These are phyloP conservation scores for Heloderma charlesbogerti DNA, from an alignment of 2,113 vertebrate species.

Conservation along the genomic window DNA sequence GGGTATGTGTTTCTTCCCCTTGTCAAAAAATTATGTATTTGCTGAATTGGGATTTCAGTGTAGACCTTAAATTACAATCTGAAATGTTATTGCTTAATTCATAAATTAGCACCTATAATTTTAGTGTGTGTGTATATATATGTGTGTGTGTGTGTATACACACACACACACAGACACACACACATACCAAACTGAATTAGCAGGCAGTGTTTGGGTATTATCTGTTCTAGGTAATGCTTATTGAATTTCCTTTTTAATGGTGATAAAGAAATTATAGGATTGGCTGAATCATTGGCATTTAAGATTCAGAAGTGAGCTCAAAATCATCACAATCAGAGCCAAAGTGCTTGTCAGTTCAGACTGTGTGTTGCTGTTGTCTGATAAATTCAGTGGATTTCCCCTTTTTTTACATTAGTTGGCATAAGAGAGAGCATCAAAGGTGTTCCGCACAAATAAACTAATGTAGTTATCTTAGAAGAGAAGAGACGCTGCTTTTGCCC, in stretches of 20 bases:
- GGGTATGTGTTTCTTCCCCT: constrained; percentile 64
- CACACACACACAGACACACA: too few species aligned
- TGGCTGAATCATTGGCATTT: constrained; percentile 57
- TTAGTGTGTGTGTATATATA: too few species aligned
- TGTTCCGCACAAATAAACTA: constrained; percentile 74
- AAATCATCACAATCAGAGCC: constrained; percentile 54
- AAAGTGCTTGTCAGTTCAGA: constrained; percentile 64
- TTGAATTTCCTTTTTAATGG: constrained; percentile 39
- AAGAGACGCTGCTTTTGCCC: constrained; percentile 70
- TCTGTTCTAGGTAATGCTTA: constrained; percentile 52
- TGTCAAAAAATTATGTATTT: constrained; percentile 14
- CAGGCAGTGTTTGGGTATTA: background rate
- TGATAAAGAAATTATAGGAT: constrained; percentile 62
- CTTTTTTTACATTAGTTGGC: constrained; percentile 55
- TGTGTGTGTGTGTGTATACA: too few species aligned
- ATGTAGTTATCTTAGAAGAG: constrained; percentile 70
- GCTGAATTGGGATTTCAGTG: constrained; percentile 50
- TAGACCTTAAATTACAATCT: constrained; percentile 61
- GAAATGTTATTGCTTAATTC: constrained; percentile 32
- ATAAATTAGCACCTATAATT: background rate
- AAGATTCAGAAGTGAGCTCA: constrained; percentile 63
- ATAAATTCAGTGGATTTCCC: constrained; percentile 66
- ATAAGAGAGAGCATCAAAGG: constrained; percentile 71
- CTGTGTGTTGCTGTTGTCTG: constrained; percentile 56
- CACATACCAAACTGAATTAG: constrained; percentile 43